These are phyloP conservation scores for Troglohyphantes excavatus DNA, from an alignment of 2,888 invertebrate genomes.

Conservation along the genomic window DNA sequence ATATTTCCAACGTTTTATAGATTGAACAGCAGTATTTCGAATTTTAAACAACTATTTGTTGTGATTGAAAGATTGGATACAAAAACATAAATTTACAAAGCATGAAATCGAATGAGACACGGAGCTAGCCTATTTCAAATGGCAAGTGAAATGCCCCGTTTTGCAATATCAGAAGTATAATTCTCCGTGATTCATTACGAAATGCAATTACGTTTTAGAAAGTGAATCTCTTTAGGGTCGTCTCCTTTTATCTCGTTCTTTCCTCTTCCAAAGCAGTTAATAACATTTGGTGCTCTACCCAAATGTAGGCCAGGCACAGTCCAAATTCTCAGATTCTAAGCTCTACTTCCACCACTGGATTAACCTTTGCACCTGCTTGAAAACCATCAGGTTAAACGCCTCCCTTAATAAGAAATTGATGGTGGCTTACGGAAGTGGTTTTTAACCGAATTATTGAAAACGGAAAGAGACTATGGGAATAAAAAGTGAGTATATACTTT, in stretches of 20 bases:
- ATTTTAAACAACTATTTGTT: no score
- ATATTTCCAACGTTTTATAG: no score
- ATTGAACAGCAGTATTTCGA: no score
- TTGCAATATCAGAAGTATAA: neutral
- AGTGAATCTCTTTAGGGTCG: conserved; percentile 12
- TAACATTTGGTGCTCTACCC: neutral
- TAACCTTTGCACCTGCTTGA: conserved; percentile 47
- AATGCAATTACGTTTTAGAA: conserved; percentile 9
- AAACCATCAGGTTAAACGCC: conserved; percentile 27
- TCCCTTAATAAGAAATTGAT: conserved; percentile 18
- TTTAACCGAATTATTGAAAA: conserved; percentile 22
- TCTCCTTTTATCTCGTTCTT: neutral
- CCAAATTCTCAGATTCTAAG: conserved; percentile 17
- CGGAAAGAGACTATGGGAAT: neutral
- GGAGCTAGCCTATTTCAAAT: neutral
- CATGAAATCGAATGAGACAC: neutral
- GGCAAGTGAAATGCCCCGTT: neutral
- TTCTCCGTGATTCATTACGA: neutral
- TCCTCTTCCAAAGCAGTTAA: neutral
- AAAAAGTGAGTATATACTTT: conserved; percentile 18
- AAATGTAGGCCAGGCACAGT: conserved; percentile 23
- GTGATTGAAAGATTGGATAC: no score
- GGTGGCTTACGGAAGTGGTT: conserved; percentile 35
- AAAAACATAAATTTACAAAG: no score
- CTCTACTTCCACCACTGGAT: conserved; percentile 10